Percentiles rank a stretch among this genome's conserved stretches.
These are phyloP conservation scores for Zaprionus bogoriensis DNA, from an alignment of 2,888 invertebrate genomes.

Conservation along the genomic window DNA sequence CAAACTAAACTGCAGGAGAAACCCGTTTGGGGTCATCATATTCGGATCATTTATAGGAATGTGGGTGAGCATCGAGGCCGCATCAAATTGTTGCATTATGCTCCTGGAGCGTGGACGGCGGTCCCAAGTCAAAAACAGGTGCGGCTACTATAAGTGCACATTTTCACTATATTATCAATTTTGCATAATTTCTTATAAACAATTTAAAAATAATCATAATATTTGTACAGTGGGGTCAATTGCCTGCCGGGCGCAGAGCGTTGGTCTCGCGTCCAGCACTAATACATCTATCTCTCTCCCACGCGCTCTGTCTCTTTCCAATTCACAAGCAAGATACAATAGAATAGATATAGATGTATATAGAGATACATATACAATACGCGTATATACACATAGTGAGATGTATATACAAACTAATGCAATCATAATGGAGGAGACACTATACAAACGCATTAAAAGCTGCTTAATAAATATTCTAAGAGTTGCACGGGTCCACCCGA, in stretches of 20 bases:
- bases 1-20: neutral
- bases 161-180: conserved; percentile 27
- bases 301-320: neutral
- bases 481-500: conserved; percentile 18
- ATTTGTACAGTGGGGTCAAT: conserved; percentile 56
- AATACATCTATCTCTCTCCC: too few relatives aligned
- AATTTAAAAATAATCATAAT: conserved; percentile 32
- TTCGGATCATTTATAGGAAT: neutral
- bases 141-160: conserved; percentile 23
- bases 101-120: too few relatives aligned
- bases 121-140: too few relatives aligned
- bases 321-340: conserved; percentile 18
- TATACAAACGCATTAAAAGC: conserved; percentile 32
- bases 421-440: conserved; percentile 11
- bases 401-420: conserved; percentile 29
- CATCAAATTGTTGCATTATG: too few relatives aligned
- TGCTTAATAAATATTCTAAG: conserved; percentile 17
- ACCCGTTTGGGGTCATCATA: neutral
- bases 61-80: too few relatives aligned
- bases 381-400: conserved; percentile 1
- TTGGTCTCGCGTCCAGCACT: too few relatives aligned
- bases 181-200: conserved; percentile 32
- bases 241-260: conserved; percentile 9
- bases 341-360: conserved; percentile 5
- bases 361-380: conserved; percentile 1